Evolutionary conservation across 1,140 invertebrate species (phyloP).

Genomic region (Notospermus geniculatus): DNA sequence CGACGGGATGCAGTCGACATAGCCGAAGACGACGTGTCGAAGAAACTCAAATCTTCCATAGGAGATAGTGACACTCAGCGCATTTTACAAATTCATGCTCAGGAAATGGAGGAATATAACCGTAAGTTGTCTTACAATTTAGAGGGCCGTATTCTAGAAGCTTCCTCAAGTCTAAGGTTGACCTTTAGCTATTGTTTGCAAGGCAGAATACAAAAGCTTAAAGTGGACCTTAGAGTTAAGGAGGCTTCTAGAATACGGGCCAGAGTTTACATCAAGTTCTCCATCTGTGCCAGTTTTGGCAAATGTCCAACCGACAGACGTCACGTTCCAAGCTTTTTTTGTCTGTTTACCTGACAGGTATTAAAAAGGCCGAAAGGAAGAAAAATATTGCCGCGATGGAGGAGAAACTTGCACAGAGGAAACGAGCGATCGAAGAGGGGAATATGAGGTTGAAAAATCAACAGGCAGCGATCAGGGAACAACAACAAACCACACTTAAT

Average conservation of each 20-base stretch:
- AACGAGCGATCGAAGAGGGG: constrained; percentile 13
- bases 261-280: too few species aligned
- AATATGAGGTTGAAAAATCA: constrained; percentile 1
- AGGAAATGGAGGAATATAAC: constrained; percentile 1
- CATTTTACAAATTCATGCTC: constrained; percentile 9
- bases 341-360: too few species aligned
- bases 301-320: too few species aligned
- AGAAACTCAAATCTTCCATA: constrained; percentile 7
- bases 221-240: too few species aligned
- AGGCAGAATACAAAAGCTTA: too few species aligned
- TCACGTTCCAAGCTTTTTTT: too few species aligned
- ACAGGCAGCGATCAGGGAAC: constrained; percentile 12
- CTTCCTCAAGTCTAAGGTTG: too few species aligned
- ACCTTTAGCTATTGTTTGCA: too few species aligned
- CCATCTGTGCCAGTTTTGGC: too few species aligned
- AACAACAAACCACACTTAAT: constrained; percentile 17
- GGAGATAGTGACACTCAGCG: not conserved
- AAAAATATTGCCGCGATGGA: constrained; percentile 13
- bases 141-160: too few species aligned
- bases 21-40: not conserved
- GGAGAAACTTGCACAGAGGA: constrained; percentile 19
- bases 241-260: too few species aligned
- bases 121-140: constrained; percentile 6
- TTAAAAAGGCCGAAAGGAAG: constrained; percentile 18
- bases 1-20: not conserved